phyloP scores from a whole-genome alignment of 2,113 vertebrate genomes.

The Ptyas mucosa region DNA sequence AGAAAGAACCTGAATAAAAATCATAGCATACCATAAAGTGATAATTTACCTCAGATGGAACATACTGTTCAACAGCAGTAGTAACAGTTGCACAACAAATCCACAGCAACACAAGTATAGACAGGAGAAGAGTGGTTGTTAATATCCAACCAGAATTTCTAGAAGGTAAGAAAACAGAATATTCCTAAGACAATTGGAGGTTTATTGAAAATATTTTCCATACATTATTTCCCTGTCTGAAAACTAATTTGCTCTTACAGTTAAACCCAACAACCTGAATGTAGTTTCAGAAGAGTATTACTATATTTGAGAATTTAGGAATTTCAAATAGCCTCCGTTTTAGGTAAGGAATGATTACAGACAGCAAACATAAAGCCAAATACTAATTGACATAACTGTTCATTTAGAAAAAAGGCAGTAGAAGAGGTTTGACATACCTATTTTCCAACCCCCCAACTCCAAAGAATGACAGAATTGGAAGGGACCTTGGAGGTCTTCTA shows the following conservation, averaged over 20 bases:
- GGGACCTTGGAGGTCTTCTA: too few relatives aligned
- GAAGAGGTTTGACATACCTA: not conserved
- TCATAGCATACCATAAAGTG: not conserved
- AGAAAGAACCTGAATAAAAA: not conserved
- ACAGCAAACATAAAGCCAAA: not conserved
- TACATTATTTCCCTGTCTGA: not conserved
- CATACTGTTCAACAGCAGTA: conserved; percentile 94
- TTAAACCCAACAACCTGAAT: not conserved
- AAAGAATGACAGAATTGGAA: not conserved
- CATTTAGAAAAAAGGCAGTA: not conserved
- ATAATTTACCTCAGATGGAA: conserved; percentile 83
- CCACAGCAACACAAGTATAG: conserved; percentile 93
- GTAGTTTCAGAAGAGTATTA: not conserved
- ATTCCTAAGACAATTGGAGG: not conserved
- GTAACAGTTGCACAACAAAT: conserved; percentile 96
- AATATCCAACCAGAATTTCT: conserved; percentile 97
- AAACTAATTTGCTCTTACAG: not conserved
- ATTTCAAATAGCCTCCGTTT: not conserved
- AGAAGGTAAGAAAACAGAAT: conserved; percentile 20
- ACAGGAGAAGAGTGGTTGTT: conserved; percentile 87
- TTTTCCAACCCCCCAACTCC: not conserved
- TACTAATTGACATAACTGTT: not conserved
- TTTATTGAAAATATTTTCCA: not conserved
- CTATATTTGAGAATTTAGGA: not conserved
- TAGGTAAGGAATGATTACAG: not conserved